Base-by-base conservation (phyloP, 1,140 invertebrate species). In the Thalassaphorura encarpata region DNA sequence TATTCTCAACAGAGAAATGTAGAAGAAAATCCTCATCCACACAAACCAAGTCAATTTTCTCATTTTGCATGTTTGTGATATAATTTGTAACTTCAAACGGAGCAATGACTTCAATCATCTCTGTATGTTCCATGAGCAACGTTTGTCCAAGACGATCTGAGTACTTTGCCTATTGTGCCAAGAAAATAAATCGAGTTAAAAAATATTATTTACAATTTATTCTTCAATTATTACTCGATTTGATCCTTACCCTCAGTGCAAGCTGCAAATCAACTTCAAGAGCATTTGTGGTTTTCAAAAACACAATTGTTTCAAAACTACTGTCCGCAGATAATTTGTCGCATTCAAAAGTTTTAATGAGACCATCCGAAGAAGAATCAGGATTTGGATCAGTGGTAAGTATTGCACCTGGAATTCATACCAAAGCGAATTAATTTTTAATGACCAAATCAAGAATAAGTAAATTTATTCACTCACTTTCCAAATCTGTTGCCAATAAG, bases 81-180 rank as follows among this genome's bases (percentile, higher is more conserved):
- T 8, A 8, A 23, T 57, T 48, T 4, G 24, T 43, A 1, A 58
- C 47, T 26, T 56, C 23, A 54, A 65, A 62, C 6, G 63, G 63
- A 0, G 19, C 16, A 15, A 56, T 21, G 0, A 65, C 53, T 15
- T 52, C 52, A 8, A 65, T 28, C 15, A 40, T 29, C 31, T 57
- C 55, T n/a, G 56, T 24, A 3, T 36, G 18, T 41, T 65, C 61
- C 2, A 45, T 24, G 4, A 21, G 42, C 21, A 65, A 6, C 4
- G 33, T 3, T 49, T 65, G 63, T 31, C 33, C 21, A 18, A 50
- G 24, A 18, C 11, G 6, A 43, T 65, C 63, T 2, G 52, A 33
- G 28, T 62, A 65, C 19, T 60, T 57, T 2, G 33, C 48, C 59
- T 64, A 8, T 3, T n/a, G n/a, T n/a, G n/a, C n/a, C n/a, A 27